Base-by-base conservation (phyloP, 2,797 vertebrate genomes). In the Discoglossus pictus region DNA sequence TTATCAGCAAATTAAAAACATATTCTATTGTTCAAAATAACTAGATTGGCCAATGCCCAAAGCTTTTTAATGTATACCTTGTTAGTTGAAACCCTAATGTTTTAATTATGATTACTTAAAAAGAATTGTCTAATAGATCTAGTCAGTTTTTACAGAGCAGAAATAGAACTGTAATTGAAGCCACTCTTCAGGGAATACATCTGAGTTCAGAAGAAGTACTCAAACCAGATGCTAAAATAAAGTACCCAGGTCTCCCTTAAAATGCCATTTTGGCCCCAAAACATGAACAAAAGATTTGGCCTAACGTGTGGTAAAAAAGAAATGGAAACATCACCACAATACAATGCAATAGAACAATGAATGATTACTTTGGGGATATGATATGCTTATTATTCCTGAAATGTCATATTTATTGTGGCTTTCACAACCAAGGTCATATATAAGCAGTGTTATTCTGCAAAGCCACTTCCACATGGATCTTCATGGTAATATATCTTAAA, bases 171-270 rank as follows among this genome's bases (percentile, higher is more conserved):
- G 10, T 55, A 47, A 58, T 42, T 63, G 38, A 44, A 16, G 18
- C 24, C 36, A 5, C 17, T 43, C 35, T 18, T 35, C 40, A 51
- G 68, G 44, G 52, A 70, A 56, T 40, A 40, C n/a, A n/a, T n/a
- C n/a, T n/a, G 18, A 21, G 17, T 27, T 20, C 12, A 17, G 23
- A 63, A 38, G 15, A 11, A 15, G 36, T 44, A 58, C 46, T 52
- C 44, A 64, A 58, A 52, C 46, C 68, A 71, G 53, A 71, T 71
- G 68, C 60, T 63, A 43, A 51, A 20, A 50, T 36, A 42, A 38
- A 18, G 53, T 36, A 64, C 46, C 39, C 38, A 71, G 64, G 56
- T 51, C 61, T 50, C 52, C 15, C 46, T 58, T n/a, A 64, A 58
- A 48, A 58, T 50, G 44, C 21, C 23, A 24, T 71, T 27, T 38